phyloP scores from a whole-genome alignment of 2,888 invertebrate genomes.

The Meandrusa payeni region DNA sequence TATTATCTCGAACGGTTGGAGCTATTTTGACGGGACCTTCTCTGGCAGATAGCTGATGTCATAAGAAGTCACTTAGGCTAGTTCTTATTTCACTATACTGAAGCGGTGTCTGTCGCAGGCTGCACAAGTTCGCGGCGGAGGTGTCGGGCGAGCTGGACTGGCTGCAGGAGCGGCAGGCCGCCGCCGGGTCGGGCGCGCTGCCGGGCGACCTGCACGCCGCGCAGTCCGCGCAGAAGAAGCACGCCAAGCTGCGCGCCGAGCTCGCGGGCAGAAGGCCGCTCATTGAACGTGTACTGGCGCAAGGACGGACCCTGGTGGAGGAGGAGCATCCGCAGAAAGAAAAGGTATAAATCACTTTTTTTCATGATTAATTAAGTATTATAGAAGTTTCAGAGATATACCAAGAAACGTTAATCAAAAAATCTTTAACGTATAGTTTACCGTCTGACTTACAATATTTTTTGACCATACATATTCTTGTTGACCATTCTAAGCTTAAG shows the following conservation, averaged over 20 bases:
- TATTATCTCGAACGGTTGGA: no score
- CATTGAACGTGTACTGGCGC: conserved; percentile 90
- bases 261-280: conserved; percentile 92
- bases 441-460: no score
- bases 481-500: no score
- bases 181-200: conserved; percentile 76
- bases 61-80: no score
- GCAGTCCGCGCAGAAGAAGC: conserved; percentile 95
- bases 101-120: conserved; percentile 45
- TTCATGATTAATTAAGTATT: no score
- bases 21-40: no score
- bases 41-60: no score
- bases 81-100: no score
- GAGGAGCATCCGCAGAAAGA: conserved; percentile 90
- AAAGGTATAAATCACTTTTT: conserved; percentile 77
- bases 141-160: conserved; percentile 95
- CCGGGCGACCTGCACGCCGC: conserved; percentile 95
- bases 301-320: conserved; percentile 87
- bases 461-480: no score
- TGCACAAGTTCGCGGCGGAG: conserved; percentile 96
- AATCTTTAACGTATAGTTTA: no score
- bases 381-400: no score
- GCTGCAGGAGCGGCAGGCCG: conserved; percentile 93
- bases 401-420: no score
- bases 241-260: conserved; percentile 95